Base-by-base conservation (phyloP, 2,888 invertebrate species). In the Parnassius orleans region DNA sequence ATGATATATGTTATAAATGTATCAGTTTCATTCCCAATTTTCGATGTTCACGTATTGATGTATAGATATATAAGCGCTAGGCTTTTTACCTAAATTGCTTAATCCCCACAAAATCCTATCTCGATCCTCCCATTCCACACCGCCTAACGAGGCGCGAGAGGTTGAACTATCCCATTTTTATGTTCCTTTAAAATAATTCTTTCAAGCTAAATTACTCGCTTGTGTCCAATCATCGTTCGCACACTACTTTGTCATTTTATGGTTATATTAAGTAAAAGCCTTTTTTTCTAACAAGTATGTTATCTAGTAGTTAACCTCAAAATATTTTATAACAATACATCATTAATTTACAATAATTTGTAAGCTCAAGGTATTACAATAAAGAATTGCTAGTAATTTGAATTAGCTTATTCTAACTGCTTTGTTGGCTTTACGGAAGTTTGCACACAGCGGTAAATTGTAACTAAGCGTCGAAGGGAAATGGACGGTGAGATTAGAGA, bases 161-260 rank as follows among this genome's bases (percentile, higher is more conserved):
- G 72, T 68, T 71, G 69, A 72, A 76, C 78, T 76, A 76, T 76
- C 70, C 70, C 63, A 72, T 71, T 77, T 79, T 80, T 79, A 80
- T 72, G 77, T 66, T 52, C 51, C 51, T 44, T 9, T 33, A 54
- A 51, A 57, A 41, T 53, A 33, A 33, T 55, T 50, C 19, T 43
- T 5, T 2, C 10, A 3, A 53, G 50, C 24, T 14, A 24, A 50
- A 19, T 43, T 54, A 54, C 19, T 42, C 41, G 33, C 47, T 41
- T 0, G 47, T 56, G 56, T 47, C 33, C 47, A 33, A 47, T 54
- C 19, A 19, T 43, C 43, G 15, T 54, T 43, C 44, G 10, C 48
- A 52, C 50, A 24, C 24, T 24, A 24, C 24, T 24, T 1, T 15
- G 1, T 15, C 2, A 3, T 5, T 2, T 0, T 24, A 24, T 24